Percentiles rank a stretch among this genome's conserved stretches.
phyloP scores from a whole-genome alignment of 1,140 invertebrate species.

The Phymastichus coffea region DNA sequence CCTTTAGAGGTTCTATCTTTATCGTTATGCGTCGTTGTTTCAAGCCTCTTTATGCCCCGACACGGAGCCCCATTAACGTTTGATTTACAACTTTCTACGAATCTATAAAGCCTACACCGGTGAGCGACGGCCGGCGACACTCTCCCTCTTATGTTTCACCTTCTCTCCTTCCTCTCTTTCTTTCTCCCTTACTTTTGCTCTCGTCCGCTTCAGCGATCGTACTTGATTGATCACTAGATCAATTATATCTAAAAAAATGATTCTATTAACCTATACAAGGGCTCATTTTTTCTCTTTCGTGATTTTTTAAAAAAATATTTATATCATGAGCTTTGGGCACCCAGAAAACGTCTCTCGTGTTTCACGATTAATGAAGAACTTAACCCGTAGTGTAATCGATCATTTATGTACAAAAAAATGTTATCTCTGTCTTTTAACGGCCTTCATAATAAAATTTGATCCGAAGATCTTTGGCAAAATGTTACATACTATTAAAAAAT shows the following conservation, averaged over 20 bases:
- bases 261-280: constrained; percentile 11
- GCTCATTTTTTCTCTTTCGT: neutral
- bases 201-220: too few species aligned
- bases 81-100: constrained; percentile 58
- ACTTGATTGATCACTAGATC: neutral
- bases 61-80: constrained; percentile 55
- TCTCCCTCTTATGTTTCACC: neutral
- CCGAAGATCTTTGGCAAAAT: too few species aligned
- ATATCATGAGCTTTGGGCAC: neutral
- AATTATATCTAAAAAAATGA: constrained; percentile 20
- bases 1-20: constrained; percentile 48
- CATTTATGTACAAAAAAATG: too few species aligned
- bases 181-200: neutral
- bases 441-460: too few species aligned
- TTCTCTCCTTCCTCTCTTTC: too few species aligned
- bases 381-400: too few species aligned
- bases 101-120: constrained; percentile 49
- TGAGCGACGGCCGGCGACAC: neutral
- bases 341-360: too few species aligned
- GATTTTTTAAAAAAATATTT: too few species aligned
- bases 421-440: too few species aligned
- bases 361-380: too few species aligned
- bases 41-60: constrained; percentile 53
- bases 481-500: neutral
- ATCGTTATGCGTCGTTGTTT: constrained; percentile 56